Evolutionary conservation across 2,113 vertebrate genomes (phyloP).

Genomic region (Xenopus borealis): DNA sequence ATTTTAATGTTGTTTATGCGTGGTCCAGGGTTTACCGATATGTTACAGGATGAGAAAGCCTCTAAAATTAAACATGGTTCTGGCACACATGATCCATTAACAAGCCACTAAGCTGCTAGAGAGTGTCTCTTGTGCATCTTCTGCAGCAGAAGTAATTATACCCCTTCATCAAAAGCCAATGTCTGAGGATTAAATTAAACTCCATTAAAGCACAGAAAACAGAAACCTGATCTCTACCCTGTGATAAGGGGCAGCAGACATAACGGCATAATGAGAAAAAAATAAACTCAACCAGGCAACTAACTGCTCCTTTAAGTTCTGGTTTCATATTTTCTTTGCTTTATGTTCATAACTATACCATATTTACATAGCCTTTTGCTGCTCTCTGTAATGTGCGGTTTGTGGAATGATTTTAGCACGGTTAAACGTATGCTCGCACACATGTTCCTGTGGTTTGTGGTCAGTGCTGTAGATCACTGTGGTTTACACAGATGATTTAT

Average conservation of each 20-base stretch:
- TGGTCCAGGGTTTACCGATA: no score
- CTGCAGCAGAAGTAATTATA: no score
- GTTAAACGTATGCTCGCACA: conserved; percentile 75
- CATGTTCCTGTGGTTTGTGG: conserved; percentile 74
- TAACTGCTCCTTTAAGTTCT: not conserved
- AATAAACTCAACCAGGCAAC: not conserved
- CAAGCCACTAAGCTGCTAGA: no score
- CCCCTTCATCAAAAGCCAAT: no score
- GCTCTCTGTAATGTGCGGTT: conserved; percentile 80
- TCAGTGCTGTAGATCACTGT: conserved; percentile 67
- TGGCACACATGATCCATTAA: no score
- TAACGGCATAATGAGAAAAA: not conserved
- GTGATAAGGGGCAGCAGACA: not conserved
- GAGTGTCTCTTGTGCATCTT: no score
- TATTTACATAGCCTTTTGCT: conserved; percentile 64
- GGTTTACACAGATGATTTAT: conserved; percentile 66
- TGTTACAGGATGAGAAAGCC: no score
- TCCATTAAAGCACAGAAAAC: no score
- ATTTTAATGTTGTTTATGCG: no score
- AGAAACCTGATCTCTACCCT: not conserved
- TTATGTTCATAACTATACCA: conserved; percentile 60
- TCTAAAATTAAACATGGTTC: no score
- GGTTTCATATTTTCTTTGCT: conserved; percentile 53
- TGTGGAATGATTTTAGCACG: conserved; percentile 74
- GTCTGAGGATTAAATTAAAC: no score